Evolutionary conservation across 2,113 vertebrate genomes (phyloP).

Genomic region (Oreamnos americanus): DNA sequence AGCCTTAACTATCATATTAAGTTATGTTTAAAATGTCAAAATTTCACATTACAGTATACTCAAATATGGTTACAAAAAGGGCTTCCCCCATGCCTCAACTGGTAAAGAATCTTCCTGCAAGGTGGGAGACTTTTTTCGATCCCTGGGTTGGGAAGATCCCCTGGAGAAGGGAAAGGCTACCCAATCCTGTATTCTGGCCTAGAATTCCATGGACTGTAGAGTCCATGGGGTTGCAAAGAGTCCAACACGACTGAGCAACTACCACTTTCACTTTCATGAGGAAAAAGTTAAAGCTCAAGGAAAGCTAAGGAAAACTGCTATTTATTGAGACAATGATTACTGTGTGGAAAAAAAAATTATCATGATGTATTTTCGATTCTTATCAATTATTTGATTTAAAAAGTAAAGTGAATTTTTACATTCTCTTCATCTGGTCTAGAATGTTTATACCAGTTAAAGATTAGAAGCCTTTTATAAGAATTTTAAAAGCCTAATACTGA

Average conservation of each 20-base stretch:
- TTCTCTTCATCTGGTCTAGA: constrained; percentile 1
- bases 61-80: background rate
- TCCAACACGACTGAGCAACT: background rate
- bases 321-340: background rate
- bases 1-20: background rate
- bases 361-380: background rate
- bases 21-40: background rate
- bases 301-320: background rate
- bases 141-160: background rate
- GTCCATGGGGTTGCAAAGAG: background rate
- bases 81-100: background rate
- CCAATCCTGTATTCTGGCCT: background rate
- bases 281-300: background rate
- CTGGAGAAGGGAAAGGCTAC: background rate
- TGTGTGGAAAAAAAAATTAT: constrained; percentile 19
- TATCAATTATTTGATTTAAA: constrained; percentile 1
- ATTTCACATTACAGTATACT: background rate
- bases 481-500: background rate
- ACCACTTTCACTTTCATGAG: background rate
- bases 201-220: background rate
- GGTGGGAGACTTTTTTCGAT: background rate
- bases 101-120: background rate
- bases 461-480: constrained; percentile 32
- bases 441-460: background rate
- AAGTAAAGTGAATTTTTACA: constrained; percentile 25